Base-by-base conservation (phyloP, 2,797 vertebrate genomes). In the Esox lucius region DNA sequence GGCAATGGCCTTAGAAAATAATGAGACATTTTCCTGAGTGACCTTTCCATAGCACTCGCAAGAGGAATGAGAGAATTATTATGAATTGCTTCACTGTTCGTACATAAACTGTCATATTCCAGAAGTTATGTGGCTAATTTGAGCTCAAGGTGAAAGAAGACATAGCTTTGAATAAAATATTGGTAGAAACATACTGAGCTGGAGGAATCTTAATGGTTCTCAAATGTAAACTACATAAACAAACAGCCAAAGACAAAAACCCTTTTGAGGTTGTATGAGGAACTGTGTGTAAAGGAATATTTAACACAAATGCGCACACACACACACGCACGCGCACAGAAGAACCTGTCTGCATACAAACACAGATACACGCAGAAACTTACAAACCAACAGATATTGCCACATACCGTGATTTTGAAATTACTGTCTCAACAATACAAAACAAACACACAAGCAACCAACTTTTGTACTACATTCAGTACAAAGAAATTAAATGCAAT, bases 1-100 rank as follows among this genome's bases (percentile, higher is more conserved):
- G 73, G 48, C 53, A 15, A 22, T 24, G 49, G 17, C 73, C 71
- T 81, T 73, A 67, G 80, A 78, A 49, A 68, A 72, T 69, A 78
- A 75, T 66, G 68, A 76, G 67, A 26, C 13, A 35, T 51, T 66
- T 72, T 66, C 9, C 2, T 22, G 17, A 28, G 48, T 68, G 70
- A 81, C 79, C 73, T 81, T 77, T 73, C 16, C 31, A 22, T 74
- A 13, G 53, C 15, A 5, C 53, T 17, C 22, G 19, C 31, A 51
- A 16, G 72, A 49, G 28, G 22, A 16, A 35, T 15, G 42, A 24
- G 68, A 69, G 68, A 48, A 48, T 4, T 15, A 26, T n/a, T 46
- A n/a, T 12, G 39, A 26, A 22, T 9, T n/a, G 24, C 16, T 17
- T 65, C 62, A 31, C 62, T 65, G 62, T 65, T 31, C 28, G 26